Evolutionary conservation across 2,888 invertebrate species (phyloP).

Genomic region (Lamellibrachia satsuma): DNA sequence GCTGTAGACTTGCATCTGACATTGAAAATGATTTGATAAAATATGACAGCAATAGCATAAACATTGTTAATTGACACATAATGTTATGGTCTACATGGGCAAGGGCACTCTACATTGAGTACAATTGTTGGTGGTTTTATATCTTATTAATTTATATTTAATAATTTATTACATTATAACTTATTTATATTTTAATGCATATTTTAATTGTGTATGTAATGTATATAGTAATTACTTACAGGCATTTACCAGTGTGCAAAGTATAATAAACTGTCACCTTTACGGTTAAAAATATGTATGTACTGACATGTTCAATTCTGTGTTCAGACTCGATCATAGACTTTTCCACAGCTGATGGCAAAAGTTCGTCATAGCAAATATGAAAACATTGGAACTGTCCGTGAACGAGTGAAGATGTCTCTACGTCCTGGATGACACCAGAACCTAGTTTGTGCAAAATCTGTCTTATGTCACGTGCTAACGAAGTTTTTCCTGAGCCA

Average conservation of each 20-base stretch:
- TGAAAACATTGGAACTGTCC: conserved; percentile 3
- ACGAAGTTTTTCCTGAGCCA: conserved; percentile 27
- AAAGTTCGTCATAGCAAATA: conserved; percentile 29
- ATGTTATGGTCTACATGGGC: too few species aligned
- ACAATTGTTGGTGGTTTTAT: too few species aligned
- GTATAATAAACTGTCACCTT: conserved; percentile 1
- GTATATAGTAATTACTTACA: too few species aligned
- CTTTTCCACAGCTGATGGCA: conserved; percentile 27
- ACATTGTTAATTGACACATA: too few species aligned
- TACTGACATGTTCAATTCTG: not conserved
- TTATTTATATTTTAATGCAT: too few species aligned
- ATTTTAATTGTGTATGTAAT: too few species aligned
- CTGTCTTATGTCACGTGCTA: not conserved
- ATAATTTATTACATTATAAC: too few species aligned
- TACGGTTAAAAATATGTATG: not conserved
- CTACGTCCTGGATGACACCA: not conserved
- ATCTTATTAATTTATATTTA: too few species aligned
- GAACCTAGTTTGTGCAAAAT: not conserved
- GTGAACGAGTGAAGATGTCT: not conserved
- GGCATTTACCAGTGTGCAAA: not conserved
- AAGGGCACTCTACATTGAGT: too few species aligned
- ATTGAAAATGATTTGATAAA: too few species aligned
- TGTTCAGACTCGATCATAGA: not conserved
- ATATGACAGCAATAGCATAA: too few species aligned
- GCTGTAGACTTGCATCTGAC: too few species aligned